Conservation (phyloP, 2,113 vertebrate genomes). For the Corynorhinus townsendii region DNA sequence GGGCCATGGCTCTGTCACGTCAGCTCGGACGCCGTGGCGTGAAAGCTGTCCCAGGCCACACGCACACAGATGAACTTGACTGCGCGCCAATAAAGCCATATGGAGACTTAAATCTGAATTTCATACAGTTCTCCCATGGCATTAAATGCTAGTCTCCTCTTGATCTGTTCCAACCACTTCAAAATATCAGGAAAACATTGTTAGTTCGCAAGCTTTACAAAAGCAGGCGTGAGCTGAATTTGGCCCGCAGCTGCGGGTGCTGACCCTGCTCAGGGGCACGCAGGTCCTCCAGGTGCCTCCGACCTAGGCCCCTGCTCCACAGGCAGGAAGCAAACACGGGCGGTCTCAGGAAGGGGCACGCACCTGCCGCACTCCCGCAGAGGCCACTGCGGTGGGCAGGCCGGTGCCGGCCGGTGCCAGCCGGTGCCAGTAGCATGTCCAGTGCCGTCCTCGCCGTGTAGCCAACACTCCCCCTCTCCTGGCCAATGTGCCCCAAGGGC, state of each 20-base stretch:
- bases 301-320: neutral
- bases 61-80: neutral
- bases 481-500: neutral
- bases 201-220: neutral
- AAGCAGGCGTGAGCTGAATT: neutral
- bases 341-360: neutral
- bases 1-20: neutral
- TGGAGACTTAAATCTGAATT: neutral
- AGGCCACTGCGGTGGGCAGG: neutral
- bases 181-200: neutral
- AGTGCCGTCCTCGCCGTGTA: neutral
- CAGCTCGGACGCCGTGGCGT: neutral
- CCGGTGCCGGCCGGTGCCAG: neutral
- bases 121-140: neutral
- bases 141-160: neutral
- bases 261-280: neutral
- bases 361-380: neutral
- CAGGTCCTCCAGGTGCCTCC: neutral
- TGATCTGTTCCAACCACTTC: neutral
- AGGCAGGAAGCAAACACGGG: neutral
- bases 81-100: neutral
- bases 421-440: neutral
- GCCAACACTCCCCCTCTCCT: neutral
- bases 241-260: rapidly evolving
- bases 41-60: neutral